Percentiles rank a stretch among this genome's conserved stretches.
phyloP scores from a whole-genome alignment of 1,140 invertebrate genomes.

The Hypsibius dujardini region DNA sequence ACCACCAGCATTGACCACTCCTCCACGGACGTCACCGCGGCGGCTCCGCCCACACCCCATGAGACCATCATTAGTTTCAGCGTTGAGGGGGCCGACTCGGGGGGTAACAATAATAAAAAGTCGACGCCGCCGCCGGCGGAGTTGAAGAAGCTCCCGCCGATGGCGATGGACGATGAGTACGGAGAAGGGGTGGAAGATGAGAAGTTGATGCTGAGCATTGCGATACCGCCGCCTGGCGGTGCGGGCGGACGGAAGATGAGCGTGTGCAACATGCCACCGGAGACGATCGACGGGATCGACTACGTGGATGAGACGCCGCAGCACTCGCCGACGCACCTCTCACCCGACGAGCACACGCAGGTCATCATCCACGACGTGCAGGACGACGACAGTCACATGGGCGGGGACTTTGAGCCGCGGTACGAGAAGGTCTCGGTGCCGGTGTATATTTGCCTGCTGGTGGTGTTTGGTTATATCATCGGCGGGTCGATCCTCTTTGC shows the following conservation, averaged over 20 bases:
- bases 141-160: conserved; percentile 19
- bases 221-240: neutral
- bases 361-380: conserved; percentile 20
- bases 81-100: neutral
- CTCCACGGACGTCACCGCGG: conserved; percentile 21
- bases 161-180: conserved; percentile 30
- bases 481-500: conserved; percentile 75
- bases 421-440: conserved; percentile 37
- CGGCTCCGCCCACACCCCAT: no score
- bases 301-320: conserved; percentile 30
- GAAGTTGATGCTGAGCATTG: neutral
- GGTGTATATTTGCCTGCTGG: conserved; percentile 65
- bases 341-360: conserved; percentile 33
- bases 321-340: conserved; percentile 28
- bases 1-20: conserved; percentile 22
- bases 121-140: neutral
- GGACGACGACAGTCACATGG: conserved; percentile 25
- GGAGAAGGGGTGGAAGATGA: conserved; percentile 28
- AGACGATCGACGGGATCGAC: conserved; percentile 24
- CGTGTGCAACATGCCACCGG: conserved; percentile 16
- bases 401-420: conserved; percentile 23
- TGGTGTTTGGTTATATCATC: conserved; percentile 72
- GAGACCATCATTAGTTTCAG: no score
- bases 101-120: conserved; percentile 14
- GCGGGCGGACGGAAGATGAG: neutral